Evolutionary conservation across 2,113 vertebrate species (phyloP).

Genomic region (Leptosomus discolor): DNA sequence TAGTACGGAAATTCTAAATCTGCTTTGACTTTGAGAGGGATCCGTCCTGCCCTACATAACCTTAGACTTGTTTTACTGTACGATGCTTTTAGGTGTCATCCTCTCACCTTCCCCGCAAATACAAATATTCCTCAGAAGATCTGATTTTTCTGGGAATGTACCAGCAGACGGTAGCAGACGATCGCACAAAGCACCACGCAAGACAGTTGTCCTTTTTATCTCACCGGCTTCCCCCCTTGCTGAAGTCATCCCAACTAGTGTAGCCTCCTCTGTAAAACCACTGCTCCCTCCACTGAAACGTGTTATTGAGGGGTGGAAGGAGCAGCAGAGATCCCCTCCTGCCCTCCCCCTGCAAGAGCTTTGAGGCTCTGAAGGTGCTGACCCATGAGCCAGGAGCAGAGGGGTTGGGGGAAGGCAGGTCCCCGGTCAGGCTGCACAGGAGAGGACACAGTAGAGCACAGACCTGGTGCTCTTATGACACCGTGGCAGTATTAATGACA

Average conservation of each 20-base stretch:
- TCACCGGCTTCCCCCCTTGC: background rate
- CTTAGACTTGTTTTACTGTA: background rate
- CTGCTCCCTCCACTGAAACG: background rate
- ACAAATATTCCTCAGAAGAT: background rate
- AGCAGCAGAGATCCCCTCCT: background rate
- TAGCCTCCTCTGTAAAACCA: background rate
- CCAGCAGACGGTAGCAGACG: background rate
- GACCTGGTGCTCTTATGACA: background rate
- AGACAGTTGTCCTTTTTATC: background rate
- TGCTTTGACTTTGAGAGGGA: background rate
- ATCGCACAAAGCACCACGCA: background rate
- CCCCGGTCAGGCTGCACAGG: background rate
- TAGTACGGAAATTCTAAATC: background rate
- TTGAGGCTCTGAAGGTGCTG: background rate
- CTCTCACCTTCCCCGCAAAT: background rate
- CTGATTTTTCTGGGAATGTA: background rate
- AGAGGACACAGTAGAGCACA: background rate
- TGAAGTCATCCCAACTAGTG: background rate
- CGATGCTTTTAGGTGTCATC: background rate
- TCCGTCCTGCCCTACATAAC: background rate
- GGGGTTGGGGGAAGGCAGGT: background rate
- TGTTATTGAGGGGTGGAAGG: background rate
- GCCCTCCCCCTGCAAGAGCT: background rate
- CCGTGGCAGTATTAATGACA: background rate
- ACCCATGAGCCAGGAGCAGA: background rate